Conservation (phyloP, 2,888 invertebrate species). For the Volucella inanis region DNA sequence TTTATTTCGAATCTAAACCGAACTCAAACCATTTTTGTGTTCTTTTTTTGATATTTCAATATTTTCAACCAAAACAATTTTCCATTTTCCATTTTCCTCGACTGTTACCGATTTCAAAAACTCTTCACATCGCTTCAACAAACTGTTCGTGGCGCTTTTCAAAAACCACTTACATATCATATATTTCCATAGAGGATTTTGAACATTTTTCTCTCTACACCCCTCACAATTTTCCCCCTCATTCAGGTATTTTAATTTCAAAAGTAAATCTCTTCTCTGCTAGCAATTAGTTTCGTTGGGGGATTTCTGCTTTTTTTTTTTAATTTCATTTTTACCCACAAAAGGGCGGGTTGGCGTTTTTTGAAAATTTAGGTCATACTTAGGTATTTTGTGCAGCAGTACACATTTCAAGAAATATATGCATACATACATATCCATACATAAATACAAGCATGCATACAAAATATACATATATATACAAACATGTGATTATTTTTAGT, state of each 20-base stretch:
- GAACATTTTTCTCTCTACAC: slow-evolving; percentile 8
- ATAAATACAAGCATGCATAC: no score
- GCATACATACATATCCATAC: background rate
- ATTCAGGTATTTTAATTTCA: slow-evolving; percentile 68
- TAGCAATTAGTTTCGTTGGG: slow-evolving; percentile 72
- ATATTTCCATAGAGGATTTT: slow-evolving; percentile 65
- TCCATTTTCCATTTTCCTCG: slow-evolving; percentile 9
- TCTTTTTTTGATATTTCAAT: slow-evolving; percentile 36
- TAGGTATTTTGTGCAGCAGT: slow-evolving; percentile 13
- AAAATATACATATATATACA: background rate
- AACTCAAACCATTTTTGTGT: background rate
- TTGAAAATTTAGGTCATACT: slow-evolving; percentile 64
- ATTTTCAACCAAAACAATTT: slow-evolving; percentile 27
- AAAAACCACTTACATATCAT: slow-evolving; percentile 52
- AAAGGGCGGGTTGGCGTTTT: slow-evolving; percentile 46
- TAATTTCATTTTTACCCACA: background rate
- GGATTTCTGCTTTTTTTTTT: slow-evolving; percentile 13
- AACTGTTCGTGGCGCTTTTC: slow-evolving; percentile 13
- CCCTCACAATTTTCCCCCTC: background rate
- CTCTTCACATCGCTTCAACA: background rate
- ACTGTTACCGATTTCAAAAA: slow-evolving; percentile 24
- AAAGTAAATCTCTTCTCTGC: slow-evolving; percentile 69
- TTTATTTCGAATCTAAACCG: slow-evolving; percentile 49
- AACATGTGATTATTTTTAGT: slow-evolving; percentile 25
- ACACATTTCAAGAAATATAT: slow-evolving; percentile 37